Base-by-base conservation (phyloP, 2,797 vertebrate species). In the Pelodytes ibericus region DNA sequence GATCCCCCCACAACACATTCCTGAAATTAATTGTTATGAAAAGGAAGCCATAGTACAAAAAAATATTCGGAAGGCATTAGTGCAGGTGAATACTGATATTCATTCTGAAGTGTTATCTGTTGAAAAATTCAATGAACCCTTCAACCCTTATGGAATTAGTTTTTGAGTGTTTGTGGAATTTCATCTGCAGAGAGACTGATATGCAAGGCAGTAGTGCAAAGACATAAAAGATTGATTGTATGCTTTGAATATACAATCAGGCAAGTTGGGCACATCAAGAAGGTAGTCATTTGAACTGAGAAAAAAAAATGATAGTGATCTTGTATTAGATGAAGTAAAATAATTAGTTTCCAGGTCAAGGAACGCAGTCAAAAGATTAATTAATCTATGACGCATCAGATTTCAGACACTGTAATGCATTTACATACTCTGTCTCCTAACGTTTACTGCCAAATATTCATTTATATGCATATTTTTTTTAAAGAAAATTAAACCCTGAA, bases 131-230 rank as follows among this genome's bases (percentile, higher is more conserved):
- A 83, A 71, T 80, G 74, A 83, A 70, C 30, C 64, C 56, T 49
- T 82, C 78, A 85, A 83, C 66, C 72, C 80, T 85, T 65, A 77
- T 69, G 83, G 79, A 86, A 87, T 85, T 82, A 85, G 82, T 83
- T 86, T 83, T 84, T 59, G 83, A 87, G 81, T 68, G 60, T 81
- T 68, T 86, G 41, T 81, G 80, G 75, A 82, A 83, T 81, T 81
- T 82, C 72, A 83, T 77, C 77, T 83, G 70, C 77, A 62, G 33
- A 56, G 63, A 80, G 78, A 72, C 69, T 79, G 79, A 86, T 77
- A 82, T 65, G 75, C 74, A 74, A 30, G 47, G 58, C 74, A 63
- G 64, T 74, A 81, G 66, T 51, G 47, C 51, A 77, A 83, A 77
- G 74, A 77, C 65, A 80, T 81, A 80, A 79, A 81, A 83, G 59